Percentiles rank a stretch among this genome's conserved stretches.
Evolutionary conservation across 92 coral and sea anemone genomes (phyloP).

Genomic region (Heliopora coerulea): DNA sequence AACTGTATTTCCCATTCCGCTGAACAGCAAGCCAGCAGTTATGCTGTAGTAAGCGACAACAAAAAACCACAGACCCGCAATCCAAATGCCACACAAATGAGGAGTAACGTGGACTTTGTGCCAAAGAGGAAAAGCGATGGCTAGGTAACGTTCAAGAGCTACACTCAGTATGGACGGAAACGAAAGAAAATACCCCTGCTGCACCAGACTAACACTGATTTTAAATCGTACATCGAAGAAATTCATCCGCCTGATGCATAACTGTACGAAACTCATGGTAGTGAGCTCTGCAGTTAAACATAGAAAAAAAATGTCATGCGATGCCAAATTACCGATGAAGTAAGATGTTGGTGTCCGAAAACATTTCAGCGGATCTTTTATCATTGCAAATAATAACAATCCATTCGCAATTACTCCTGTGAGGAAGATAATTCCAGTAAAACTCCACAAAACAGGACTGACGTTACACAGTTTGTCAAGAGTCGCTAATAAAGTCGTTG

Average conservation of each 20-base stretch:
- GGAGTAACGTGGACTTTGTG: constrained; percentile 11
- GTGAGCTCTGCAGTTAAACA: background rate
- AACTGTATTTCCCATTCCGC: too few relatives aligned
- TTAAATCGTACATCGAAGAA: background rate
- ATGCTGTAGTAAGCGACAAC: background rate
- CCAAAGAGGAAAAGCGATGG: constrained; percentile 22
- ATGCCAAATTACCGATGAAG: constrained; percentile 44
- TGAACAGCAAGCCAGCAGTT: background rate
- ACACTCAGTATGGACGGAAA: background rate
- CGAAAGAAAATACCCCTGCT: background rate
- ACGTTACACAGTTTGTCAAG: background rate
- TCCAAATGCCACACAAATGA: background rate
- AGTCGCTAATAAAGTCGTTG: too few relatives aligned
- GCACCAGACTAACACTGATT: background rate
- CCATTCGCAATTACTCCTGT: background rate
- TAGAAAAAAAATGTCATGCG: constrained; percentile 26
- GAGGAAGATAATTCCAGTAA: background rate
- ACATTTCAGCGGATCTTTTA: constrained; percentile 53
- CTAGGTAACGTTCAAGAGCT: constrained; percentile 11
- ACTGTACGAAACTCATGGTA: background rate
- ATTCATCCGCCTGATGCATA: too few relatives aligned
- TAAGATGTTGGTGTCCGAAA: constrained; percentile 46
- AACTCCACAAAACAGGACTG: background rate
- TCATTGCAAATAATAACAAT: constrained; percentile 20
- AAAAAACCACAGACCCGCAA: background rate